Conservation (phyloP, 1,140 invertebrate species). For the Drosophila insularis region DNA sequence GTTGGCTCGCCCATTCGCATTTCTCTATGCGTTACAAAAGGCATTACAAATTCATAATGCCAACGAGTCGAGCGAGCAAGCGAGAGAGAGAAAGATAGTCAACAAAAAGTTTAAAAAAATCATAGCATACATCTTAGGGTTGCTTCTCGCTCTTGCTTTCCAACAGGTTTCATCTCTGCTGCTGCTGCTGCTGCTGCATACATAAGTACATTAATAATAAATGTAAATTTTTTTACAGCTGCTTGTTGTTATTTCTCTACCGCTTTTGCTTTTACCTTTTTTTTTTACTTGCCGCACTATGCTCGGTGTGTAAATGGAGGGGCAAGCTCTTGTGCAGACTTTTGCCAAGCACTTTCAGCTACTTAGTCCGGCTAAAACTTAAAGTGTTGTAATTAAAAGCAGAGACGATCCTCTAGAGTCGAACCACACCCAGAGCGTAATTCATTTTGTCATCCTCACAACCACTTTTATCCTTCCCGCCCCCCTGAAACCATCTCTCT, state of each 20-base stretch:
- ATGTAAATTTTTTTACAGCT: conserved; percentile 68
- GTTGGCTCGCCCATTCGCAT: background rate
- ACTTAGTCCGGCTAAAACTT: conserved; percentile 43
- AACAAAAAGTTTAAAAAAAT: conserved; percentile 21
- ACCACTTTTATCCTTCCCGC: background rate
- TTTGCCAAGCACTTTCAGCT: conserved; percentile 48
- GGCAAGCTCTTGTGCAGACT: background rate
- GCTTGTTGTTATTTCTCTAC: conserved; percentile 30
- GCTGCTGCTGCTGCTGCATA: conserved; percentile 24
- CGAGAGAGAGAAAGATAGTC: background rate
- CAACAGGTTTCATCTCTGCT: background rate
- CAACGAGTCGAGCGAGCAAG: background rate
- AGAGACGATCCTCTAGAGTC: conserved; percentile 19
- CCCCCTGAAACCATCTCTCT: background rate
- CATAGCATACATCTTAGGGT: conserved; percentile 40
- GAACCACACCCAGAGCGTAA: conserved; percentile 12
- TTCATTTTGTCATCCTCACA: conserved; percentile 10
- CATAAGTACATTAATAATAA: conserved; percentile 75
- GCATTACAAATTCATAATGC: conserved; percentile 70
- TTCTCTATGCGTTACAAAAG: conserved; percentile 18
- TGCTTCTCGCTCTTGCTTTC: conserved; percentile 11
- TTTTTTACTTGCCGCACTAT: background rate
- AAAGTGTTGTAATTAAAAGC: conserved; percentile 75
- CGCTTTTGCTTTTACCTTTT: conserved; percentile 2
- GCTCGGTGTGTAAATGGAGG: background rate